Evolutionary conservation across 2,888 invertebrate genomes (phyloP).

Genomic region (Drosophila putrida): DNA sequence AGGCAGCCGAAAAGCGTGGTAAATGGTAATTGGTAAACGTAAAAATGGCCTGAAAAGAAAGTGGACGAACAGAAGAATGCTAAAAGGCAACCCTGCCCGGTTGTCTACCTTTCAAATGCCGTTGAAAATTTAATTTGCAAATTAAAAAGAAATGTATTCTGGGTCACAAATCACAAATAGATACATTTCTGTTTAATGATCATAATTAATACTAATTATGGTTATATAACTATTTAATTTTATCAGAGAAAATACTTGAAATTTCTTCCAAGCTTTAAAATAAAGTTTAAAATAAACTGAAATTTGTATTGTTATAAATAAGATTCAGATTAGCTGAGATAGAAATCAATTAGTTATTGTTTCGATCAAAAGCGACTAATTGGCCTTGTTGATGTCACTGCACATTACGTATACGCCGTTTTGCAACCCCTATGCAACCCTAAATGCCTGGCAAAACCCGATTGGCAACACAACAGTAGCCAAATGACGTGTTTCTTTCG

Average conservation of each 20-base stretch:
- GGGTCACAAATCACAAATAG: not conserved
- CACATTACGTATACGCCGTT: slow-evolving; percentile 28
- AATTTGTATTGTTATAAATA: too few species aligned
- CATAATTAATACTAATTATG: slow-evolving; percentile 1
- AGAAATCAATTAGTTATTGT: slow-evolving; percentile 11
- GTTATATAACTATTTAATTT: not conserved
- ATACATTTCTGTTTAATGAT: slow-evolving; percentile 2
- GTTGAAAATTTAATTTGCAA: slow-evolving; percentile 11
- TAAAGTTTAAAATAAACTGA: too few species aligned
- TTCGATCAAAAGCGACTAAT: slow-evolving; percentile 10
- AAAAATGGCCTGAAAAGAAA: slow-evolving; percentile 63
- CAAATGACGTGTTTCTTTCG: slow-evolving; percentile 47
- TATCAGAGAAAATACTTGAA: too few species aligned
- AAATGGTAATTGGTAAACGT: slow-evolving; percentile 70
- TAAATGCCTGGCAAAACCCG: not conserved
- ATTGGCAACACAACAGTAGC: slow-evolving; percentile 35
- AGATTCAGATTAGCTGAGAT: too few species aligned
- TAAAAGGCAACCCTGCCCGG: slow-evolving; percentile 42
- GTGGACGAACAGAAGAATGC: slow-evolving; percentile 62
- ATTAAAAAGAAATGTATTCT: not conserved
- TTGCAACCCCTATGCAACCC: slow-evolving; percentile 38
- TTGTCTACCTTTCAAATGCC: slow-evolving; percentile 37
- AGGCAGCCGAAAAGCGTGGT: slow-evolving; percentile 65
- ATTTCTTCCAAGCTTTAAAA: too few species aligned
- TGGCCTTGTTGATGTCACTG: slow-evolving; percentile 18